Evolutionary conservation across 2,113 vertebrate genomes (phyloP).

Genomic region (Paracanthobrama guichenoti): DNA sequence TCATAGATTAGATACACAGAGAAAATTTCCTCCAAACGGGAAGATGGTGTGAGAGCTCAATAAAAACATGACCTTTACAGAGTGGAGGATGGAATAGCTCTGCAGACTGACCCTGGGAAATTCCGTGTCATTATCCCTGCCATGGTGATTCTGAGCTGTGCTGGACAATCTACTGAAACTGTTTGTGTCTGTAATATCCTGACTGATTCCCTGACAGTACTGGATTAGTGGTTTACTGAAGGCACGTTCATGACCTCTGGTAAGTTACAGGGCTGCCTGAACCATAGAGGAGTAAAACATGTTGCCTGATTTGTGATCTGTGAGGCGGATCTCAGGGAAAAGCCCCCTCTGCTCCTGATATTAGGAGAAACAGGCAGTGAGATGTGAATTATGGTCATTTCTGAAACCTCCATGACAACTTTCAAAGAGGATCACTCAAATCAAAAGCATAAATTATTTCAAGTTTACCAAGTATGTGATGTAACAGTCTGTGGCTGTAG

Average conservation of each 20-base stretch:
- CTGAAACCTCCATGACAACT: not conserved
- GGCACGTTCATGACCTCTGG: slow-evolving; percentile 52
- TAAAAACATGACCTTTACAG: slow-evolving; percentile 56
- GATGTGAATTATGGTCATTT: not conserved
- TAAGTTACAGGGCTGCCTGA: not conserved
- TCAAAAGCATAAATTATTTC: too few species aligned
- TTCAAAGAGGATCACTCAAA: not conserved
- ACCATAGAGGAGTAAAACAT: slow-evolving; percentile 59
- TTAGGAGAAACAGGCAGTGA: too few species aligned
- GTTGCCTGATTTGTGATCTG: slow-evolving; percentile 62
- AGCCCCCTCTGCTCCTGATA: too few species aligned
- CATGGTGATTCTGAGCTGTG: slow-evolving; percentile 62
- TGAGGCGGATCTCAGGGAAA: not conserved
- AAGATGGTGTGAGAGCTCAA: slow-evolving; percentile 54
- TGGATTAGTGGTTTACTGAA: slow-evolving; percentile 65
- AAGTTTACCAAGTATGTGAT: too few species aligned
- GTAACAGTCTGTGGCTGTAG: too few species aligned
- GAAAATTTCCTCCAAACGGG: slow-evolving; percentile 41
- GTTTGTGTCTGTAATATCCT: slow-evolving; percentile 65
- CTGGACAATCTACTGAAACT: slow-evolving; percentile 59
- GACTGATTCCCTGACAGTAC: slow-evolving; percentile 59
- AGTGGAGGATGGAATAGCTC: slow-evolving; percentile 44
- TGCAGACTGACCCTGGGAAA: slow-evolving; percentile 59
- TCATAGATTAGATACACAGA: slow-evolving; percentile 31
- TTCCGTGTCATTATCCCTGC: slow-evolving; percentile 64